phyloP scores from a whole-genome alignment of 2,113 vertebrate species.

The Propithecus coquereli region DNA sequence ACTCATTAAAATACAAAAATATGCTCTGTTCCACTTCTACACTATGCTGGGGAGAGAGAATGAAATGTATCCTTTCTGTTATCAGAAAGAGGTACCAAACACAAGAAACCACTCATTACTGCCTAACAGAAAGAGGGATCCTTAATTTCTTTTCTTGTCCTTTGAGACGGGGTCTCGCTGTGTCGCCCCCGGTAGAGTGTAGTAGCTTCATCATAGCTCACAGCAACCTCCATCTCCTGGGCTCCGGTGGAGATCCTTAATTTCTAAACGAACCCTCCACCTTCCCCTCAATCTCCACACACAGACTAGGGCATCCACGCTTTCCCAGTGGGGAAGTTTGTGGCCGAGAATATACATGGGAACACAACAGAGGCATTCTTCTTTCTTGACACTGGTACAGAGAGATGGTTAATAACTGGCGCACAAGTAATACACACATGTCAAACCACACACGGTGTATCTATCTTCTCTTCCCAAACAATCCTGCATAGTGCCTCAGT shows the following conservation, averaged over 20 bases:
- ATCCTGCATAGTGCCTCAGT: neutral
- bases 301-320: neutral
- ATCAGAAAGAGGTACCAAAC: slow-evolving; percentile 21
- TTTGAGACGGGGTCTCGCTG: no score
- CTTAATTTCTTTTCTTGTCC: neutral
- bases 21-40: neutral
- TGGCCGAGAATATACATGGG: neutral
- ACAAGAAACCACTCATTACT: neutral
- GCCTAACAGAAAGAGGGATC: neutral
- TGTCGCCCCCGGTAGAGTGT: no score
- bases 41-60: neutral
- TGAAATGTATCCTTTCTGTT: neutral
- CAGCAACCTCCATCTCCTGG: no score
- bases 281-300: neutral
- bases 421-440: neutral
- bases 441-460: neutral
- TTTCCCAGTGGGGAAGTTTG: neutral
- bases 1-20: slow-evolving; percentile 38
- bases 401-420: neutral
- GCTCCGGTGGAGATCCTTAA: neutral
- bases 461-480: neutral
- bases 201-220: no score
- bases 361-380: neutral
- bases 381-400: neutral
- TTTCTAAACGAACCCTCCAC: neutral